Base-by-base conservation (phyloP, 2,113 vertebrate genomes). In the Zootoca vivipara region DNA sequence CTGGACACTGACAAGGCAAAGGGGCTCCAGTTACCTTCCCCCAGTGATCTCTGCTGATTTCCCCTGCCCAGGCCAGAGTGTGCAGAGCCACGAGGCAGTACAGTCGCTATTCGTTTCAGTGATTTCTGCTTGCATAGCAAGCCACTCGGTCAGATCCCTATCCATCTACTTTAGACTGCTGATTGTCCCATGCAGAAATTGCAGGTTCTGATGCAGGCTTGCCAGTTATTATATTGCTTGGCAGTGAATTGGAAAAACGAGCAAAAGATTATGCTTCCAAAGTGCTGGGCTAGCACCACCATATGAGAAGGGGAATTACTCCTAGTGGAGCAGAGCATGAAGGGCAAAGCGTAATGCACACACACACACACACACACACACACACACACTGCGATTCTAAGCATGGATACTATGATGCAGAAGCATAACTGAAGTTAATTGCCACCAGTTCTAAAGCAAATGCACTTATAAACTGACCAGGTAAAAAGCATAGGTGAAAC, bases 301-400 rank as follows among this genome's bases (percentile, higher is more conserved):
- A 18, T 22, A 2, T 13, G n/a, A 40, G 0, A 1, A 30, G 85
- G 64, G 28, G 26, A 8, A 64, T 18, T 5, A 56, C 40, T 7
- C 56, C 78, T 1, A 0, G 0, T 6, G 30, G 26, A 26, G 0
- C 0, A 0, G 28, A 62, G 65, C 9, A 62, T 13, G 3, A 52
- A 80, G 83, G n/a, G 0, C 65, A 38, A 69, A 64, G 78, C 52
- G 8, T n/a, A 15, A 4, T 20, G 40, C 35, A 15, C 42, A 15
- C 12, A 38, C 38, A 38, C 42, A 15, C 12, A 38, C 38, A 38
- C 38, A 38, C 38, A 3, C 38, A 9, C 46, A 12, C 46, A 2
- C 46, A 12, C 2, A 7, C 2, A 26, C 35, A 38, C 20, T 0
- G 33, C 2, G 15, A 30, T 13, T 22, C 8, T 52, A 6, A 24